Evolutionary conservation across 2,797 vertebrate genomes (phyloP).

Genomic region (Percopsis omiscomaycus): DNA sequence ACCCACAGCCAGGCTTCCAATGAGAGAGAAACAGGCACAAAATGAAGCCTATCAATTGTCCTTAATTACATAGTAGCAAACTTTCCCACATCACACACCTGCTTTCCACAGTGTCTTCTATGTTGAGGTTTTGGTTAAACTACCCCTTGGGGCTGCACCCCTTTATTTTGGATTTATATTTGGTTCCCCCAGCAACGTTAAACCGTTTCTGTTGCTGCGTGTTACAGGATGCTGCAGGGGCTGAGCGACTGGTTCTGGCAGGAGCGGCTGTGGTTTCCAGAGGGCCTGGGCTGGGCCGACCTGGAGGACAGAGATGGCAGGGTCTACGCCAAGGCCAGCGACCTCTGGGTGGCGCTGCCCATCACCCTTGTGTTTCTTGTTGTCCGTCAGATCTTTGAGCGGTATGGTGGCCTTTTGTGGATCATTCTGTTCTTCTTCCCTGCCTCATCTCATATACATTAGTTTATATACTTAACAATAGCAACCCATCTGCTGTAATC

Average conservation of each 20-base stretch:
- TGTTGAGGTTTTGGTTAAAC: too few species aligned
- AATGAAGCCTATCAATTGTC: conserved; percentile 21
- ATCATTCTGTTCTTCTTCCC: background rate
- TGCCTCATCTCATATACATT: conserved; percentile 3
- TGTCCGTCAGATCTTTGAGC: conserved; percentile 89
- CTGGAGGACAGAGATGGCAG: conserved; percentile 87
- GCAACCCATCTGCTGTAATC: too few species aligned
- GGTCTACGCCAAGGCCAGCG: conserved; percentile 84
- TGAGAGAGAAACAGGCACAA: conserved; percentile 5
- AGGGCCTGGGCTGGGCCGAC: conserved; percentile 92
- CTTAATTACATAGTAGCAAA: conserved; percentile 30
- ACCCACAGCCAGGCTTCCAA: conserved; percentile 8
- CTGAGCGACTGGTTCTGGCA: conserved; percentile 91
- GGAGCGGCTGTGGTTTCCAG: conserved; percentile 91
- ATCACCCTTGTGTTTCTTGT: conserved; percentile 89
- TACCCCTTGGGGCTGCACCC: too few species aligned
- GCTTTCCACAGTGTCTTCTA: too few species aligned
- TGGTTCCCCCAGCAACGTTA: background rate
- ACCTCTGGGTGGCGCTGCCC: conserved; percentile 89
- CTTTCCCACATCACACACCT: background rate
- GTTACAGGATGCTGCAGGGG: conserved; percentile 84
- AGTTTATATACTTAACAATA: background rate
- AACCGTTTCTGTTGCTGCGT: conserved; percentile 5
- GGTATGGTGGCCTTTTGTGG: conserved; percentile 71
- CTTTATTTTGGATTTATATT: too few species aligned